Conservation (phyloP, 1,140 invertebrate genomes). For the Achatina immaculata region DNA sequence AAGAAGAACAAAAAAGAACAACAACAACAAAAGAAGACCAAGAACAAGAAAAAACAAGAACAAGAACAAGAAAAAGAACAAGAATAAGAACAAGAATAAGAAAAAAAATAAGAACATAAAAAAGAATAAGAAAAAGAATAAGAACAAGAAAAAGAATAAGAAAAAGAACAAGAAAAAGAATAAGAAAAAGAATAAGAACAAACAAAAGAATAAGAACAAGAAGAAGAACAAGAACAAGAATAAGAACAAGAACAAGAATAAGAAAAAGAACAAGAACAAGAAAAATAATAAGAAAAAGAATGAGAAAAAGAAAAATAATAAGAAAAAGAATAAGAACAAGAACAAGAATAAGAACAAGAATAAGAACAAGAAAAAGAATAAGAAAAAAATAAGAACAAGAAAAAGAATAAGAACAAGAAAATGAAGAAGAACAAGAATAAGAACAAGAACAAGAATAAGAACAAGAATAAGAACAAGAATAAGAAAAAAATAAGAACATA, state of each 20-base stretch:
- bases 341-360: constrained; percentile 17
- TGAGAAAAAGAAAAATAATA: neutral
- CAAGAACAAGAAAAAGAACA: constrained; percentile 12
- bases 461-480: constrained; percentile 16
- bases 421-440: neutral
- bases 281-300: neutral
- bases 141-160: constrained; percentile 18
- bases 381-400: no score
- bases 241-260: constrained; percentile 13
- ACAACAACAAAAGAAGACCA: neutral
- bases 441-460: constrained; percentile 6
- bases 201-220: neutral
- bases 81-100: neutral
- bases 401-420: neutral
- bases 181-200: neutral
- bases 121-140: neutral
- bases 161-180: constrained; percentile 15
- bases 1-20: no score
- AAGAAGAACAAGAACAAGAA: constrained; percentile 5
- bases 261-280: neutral
- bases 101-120: neutral
- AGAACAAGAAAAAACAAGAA: constrained; percentile 2
- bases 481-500: neutral
- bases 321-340: constrained; percentile 3
- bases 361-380: neutral